A percentile compares a stretch with the other conserved stretches of the same genome.
Evolutionary conservation across 2,113 vertebrate genomes (phyloP).

Genomic region (Dascyllus trimaculatus): DNA sequence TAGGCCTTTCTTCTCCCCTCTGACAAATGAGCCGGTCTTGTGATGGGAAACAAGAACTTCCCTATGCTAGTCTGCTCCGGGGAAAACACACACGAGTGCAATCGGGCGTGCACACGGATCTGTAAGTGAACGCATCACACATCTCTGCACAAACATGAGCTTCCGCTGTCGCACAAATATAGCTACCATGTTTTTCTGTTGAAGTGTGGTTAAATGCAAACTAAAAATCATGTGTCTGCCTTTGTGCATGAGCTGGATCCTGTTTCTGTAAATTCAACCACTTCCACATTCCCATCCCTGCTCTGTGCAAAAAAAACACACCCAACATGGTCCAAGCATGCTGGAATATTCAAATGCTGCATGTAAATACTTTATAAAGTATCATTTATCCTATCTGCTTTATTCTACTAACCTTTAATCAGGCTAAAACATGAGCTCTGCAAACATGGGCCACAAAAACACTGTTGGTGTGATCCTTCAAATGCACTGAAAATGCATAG

Average conservation of each 20-base stretch:
- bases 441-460: too few relatives aligned
- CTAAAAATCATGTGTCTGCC: neutral
- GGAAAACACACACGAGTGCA: constrained; percentile 25
- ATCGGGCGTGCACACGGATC: neutral
- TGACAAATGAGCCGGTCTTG: constrained; percentile 57
- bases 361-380: neutral
- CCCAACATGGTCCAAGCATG: neutral
- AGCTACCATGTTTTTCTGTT: neutral
- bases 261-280: constrained; percentile 7
- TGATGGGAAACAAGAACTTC: constrained; percentile 73
- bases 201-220: neutral
- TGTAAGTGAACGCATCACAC: neutral
- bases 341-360: neutral
- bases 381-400: too few relatives aligned
- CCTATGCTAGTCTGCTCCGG: constrained; percentile 44
- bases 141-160: neutral
- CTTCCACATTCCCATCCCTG: constrained; percentile 27
- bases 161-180: neutral
- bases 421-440: neutral
- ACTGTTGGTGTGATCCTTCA: too few relatives aligned
- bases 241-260: constrained; percentile 20
- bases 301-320: neutral
- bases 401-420: too few relatives aligned
- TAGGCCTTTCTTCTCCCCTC: constrained; percentile 51
- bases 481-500: too few relatives aligned